These are phyloP conservation scores for Aphelocoma coerulescens DNA, from an alignment of 2,113 vertebrate species.

Conservation along the genomic window DNA sequence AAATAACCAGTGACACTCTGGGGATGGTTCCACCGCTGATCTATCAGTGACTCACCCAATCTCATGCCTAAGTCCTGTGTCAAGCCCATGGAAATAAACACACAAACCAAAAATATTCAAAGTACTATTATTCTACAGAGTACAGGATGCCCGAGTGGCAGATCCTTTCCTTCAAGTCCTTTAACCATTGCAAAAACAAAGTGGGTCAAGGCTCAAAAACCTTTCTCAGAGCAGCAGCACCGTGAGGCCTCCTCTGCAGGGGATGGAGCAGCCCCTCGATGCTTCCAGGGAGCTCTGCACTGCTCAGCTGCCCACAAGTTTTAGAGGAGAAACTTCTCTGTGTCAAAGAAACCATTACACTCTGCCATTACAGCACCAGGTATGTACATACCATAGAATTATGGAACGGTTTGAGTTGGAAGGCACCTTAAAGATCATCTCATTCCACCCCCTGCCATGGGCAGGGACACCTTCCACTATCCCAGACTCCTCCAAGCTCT, in stretches of 20 bases:
- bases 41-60: background rate
- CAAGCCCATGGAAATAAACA: background rate
- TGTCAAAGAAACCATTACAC: background rate
- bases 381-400: accelerated
- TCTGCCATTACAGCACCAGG: background rate
- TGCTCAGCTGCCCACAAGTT: background rate
- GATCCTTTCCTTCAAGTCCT: background rate
- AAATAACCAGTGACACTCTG: background rate
- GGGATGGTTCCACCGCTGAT: background rate
- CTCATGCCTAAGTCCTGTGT: slow-evolving; percentile 8
- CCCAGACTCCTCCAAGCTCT: accelerated
- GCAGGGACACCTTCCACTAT: background rate
- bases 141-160: background rate
- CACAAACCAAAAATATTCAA: background rate
- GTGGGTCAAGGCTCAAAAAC: background rate
- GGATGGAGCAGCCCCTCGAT: background rate
- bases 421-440: background rate
- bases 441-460: background rate
- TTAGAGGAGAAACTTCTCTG: background rate
- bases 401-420: background rate
- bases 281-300: background rate
- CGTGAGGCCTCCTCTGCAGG: background rate
- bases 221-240: background rate
- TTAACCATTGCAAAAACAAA: background rate
- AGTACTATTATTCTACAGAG: background rate